These are phyloP conservation scores for Oreortyx pictus DNA, from an alignment of 2,797 vertebrate genomes.

Conservation along the genomic window DNA sequence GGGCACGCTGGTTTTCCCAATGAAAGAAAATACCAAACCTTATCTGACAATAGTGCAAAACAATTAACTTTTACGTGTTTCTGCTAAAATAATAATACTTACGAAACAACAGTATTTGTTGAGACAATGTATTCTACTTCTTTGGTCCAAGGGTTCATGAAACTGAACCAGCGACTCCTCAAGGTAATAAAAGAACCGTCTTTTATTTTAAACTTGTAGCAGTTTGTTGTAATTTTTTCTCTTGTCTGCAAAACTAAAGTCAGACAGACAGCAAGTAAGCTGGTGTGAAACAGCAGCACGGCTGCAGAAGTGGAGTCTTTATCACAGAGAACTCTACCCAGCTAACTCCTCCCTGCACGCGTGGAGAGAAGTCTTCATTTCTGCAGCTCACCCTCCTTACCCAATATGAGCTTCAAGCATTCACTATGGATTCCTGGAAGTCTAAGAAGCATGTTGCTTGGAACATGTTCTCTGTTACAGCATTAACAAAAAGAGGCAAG, in stretches of 20 bases:
- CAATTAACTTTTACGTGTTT: neutral
- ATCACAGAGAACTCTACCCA: neutral
- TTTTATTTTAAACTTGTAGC: conserved; percentile 99
- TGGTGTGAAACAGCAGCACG: neutral
- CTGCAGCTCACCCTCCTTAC: neutral
- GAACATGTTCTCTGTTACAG: neutral
- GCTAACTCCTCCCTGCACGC: neutral
- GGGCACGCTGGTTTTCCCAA: neutral
- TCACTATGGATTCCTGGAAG: neutral
- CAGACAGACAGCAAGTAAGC: neutral
- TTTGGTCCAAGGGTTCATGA: conserved; percentile 99
- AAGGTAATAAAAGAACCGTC: conserved; percentile 97
- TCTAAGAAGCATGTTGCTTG: neutral
- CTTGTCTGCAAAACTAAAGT: conserved; percentile 93
- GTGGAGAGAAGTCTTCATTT: neutral
- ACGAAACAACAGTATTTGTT: conserved; percentile 97
- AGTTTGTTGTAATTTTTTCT: conserved; percentile 97
- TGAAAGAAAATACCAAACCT: neutral
- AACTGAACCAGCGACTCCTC: conserved; percentile 98
- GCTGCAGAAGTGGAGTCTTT: neutral
- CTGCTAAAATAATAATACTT: conserved; percentile 77
- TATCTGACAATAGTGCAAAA: neutral
- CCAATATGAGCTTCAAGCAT: neutral
- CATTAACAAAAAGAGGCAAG: neutral
- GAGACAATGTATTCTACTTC: conserved; percentile 99